Evolutionary conservation across 2,113 vertebrate genomes (phyloP), one percentile per base, ranked within the genome.

Genomic region (Bubo blakistoni): DNA sequence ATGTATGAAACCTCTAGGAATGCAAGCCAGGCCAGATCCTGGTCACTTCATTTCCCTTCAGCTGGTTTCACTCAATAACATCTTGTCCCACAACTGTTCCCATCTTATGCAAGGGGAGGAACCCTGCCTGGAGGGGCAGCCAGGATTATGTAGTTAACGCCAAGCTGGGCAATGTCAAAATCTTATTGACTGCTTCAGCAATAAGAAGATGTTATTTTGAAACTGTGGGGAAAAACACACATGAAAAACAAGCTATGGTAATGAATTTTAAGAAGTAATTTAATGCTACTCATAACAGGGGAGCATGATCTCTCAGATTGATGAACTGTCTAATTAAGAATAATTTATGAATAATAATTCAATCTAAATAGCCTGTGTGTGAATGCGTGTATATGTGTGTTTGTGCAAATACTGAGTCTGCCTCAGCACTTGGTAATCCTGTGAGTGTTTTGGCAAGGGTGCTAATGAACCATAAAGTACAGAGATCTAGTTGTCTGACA

Each of bases 291-390:
- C 26, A 3, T 58, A 92, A 76, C 6, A 46, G 34, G 54, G 32
- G 58, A 87, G 29, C 15, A 32, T 67, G 87, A 49, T 55, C 89
- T 87, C 77, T 89, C 92, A 97, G 70, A 66, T 51, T 92, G 78
- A 82, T 32, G 27, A 95, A 77, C 78, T 82, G 55, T 58, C 85
- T 88, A 92, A 94, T 94, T 91, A 76, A 82, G 66, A 62, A 66
- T 92, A 95, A 94, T 85, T 87, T 91, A 89, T 81, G 61, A 91
- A 62, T 81, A 94, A 92, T 76, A 87, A 87, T 87, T 95, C n/a
- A 38, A 46, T 72, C 57, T 76, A 72, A 94, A 81, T 54, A 79
- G 20, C 13, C 42, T 57, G 3, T 36, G 34, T 30, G 25, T 52
- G 40, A 13, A 16, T 38, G 59, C 0, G 2, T 58, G 84, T 71